phyloP scores from a whole-genome alignment of 2,797 vertebrate species.

The Centropyge bicolor region DNA sequence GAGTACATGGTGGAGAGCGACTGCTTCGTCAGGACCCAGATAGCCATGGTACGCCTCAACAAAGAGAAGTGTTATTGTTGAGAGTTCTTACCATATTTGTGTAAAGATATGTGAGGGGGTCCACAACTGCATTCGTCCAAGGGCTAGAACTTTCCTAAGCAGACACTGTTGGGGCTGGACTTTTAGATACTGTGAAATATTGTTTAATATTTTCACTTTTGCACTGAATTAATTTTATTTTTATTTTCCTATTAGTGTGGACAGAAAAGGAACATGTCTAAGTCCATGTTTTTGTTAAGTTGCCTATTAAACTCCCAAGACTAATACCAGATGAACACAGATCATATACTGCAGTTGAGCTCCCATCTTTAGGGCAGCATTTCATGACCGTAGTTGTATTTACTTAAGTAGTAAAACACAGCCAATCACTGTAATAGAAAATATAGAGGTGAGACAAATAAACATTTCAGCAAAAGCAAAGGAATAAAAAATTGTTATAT shows the following conservation, averaged over 20 bases:
- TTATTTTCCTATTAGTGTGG: no score
- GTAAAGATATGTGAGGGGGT: background rate
- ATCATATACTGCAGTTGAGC: background rate
- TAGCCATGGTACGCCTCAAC: slow-evolving; percentile 87
- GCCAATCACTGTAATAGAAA: background rate
- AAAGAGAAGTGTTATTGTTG: background rate
- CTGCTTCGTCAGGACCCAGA: slow-evolving; percentile 84
- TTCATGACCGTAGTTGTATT: background rate
- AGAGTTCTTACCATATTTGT: background rate
- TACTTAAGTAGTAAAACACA: no score
- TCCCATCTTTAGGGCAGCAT: background rate
- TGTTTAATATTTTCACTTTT: no score
- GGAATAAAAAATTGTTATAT: background rate
- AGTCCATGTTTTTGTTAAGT: background rate
- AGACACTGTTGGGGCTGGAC: no score
- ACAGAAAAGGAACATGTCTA: background rate
- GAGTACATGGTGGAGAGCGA: slow-evolving; percentile 88
- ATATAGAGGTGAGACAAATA: background rate
- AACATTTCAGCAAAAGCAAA: background rate
- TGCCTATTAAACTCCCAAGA: background rate
- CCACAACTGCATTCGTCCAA: no score
- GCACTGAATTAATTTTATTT: no score
- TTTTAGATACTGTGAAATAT: no score
- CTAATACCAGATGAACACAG: background rate
- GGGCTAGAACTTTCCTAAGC: no score